Evolutionary conservation across 2,113 vertebrate species (phyloP).

Genomic region (Hiodon alosoides): DNA sequence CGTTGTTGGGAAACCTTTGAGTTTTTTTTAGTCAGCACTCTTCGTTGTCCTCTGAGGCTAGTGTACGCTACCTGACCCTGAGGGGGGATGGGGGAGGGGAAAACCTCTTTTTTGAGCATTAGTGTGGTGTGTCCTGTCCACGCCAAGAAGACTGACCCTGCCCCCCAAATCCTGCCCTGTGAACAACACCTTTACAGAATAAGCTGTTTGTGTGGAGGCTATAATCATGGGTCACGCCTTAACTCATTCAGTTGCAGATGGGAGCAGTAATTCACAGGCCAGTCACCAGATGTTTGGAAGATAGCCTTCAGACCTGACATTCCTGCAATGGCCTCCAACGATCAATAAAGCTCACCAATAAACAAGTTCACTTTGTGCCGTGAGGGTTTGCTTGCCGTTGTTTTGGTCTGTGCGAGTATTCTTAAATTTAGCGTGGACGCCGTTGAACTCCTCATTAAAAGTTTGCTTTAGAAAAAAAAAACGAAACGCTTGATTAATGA

Average conservation of each 20-base stretch:
- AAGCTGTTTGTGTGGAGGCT: constrained; percentile 30
- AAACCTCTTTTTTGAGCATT: neutral
- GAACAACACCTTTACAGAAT: constrained; percentile 2
- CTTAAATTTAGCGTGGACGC: no score
- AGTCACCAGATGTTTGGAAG: constrained; percentile 43
- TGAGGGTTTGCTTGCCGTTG: neutral
- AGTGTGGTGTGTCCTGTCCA: neutral
- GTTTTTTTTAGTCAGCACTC: no score
- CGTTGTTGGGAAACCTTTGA: neutral
- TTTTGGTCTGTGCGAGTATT: no score
- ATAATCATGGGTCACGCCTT: constrained; percentile 53
- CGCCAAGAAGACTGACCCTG: neutral
- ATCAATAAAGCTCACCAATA: neutral
- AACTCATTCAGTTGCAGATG: constrained; percentile 35
- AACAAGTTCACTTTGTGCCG: neutral
- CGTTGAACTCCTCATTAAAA: no score
- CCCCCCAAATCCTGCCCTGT: neutral
- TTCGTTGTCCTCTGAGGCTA: no score
- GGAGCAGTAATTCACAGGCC: constrained; percentile 43
- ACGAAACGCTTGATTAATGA: no score
- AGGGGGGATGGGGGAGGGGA: no score
- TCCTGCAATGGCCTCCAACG: neutral
- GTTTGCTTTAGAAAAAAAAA: no score
- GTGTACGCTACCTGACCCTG: no score
- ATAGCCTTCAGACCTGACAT: neutral